A percentile compares a stretch with the other conserved stretches of the same genome.
These are phyloP conservation scores for Drosophila trapezifrons DNA, from an alignment of 1,140 invertebrate genomes.

Conservation along the genomic window DNA sequence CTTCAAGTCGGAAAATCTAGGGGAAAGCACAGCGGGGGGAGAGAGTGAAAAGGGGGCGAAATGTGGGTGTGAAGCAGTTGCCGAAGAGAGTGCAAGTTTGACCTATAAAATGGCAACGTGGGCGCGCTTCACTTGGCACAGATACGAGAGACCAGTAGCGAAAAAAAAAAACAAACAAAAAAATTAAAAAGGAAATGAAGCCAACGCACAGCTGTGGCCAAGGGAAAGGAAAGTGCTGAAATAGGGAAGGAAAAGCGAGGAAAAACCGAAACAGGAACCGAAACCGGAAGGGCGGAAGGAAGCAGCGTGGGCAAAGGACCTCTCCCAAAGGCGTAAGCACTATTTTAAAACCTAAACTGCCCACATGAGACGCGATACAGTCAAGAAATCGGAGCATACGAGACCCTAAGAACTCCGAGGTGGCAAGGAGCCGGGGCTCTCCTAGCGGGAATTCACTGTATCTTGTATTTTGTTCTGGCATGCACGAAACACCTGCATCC, in stretches of 20 bases:
- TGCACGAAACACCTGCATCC: slow-evolving; percentile 35
- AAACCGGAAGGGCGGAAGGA: slow-evolving; percentile 36
- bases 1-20: slow-evolving; percentile 13
- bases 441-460: slow-evolving; percentile 19
- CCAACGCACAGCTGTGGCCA: slow-evolving; percentile 34
- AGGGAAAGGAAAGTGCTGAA: slow-evolving; percentile 16
- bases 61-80: slow-evolving; percentile 11
- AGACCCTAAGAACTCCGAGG: not conserved
- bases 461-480: slow-evolving; percentile 8
- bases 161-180: slow-evolving; percentile 1
- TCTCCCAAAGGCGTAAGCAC: slow-evolving; percentile 24
- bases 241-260: not conserved
- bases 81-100: slow-evolving; percentile 50
- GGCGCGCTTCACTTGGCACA: slow-evolving; percentile 50
- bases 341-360: slow-evolving; percentile 54
- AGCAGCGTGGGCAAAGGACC: slow-evolving; percentile 2
- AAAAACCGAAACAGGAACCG: slow-evolving; percentile 15
- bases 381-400: slow-evolving; percentile 32
- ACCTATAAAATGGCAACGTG: slow-evolving; percentile 49
- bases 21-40: not conserved
- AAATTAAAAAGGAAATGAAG: slow-evolving; percentile 37
- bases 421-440: slow-evolving; percentile 2
- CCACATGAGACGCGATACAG: slow-evolving; percentile 59
- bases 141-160: slow-evolving; percentile 27
- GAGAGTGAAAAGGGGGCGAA: not conserved